phyloP scores from a whole-genome alignment of 2,113 vertebrate species.

The Campylomormyrus tamandua region DNA sequence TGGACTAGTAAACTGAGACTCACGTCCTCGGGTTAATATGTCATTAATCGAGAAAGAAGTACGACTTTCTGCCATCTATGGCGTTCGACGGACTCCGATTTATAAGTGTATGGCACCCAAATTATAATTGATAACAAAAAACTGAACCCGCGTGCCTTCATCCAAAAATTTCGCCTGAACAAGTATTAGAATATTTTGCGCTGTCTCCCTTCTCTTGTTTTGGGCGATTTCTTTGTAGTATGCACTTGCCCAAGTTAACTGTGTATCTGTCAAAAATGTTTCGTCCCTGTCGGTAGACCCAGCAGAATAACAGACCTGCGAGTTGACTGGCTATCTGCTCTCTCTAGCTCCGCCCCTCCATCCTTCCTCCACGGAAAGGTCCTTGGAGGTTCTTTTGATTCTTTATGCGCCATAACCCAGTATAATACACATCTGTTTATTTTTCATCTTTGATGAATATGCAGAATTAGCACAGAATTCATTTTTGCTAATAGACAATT shows the following conservation, averaged over 20 bases:
- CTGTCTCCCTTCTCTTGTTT: neutral
- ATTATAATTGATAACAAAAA: neutral
- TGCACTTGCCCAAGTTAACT: constrained; percentile 40
- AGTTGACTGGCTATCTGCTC: constrained; percentile 40
- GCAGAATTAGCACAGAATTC: neutral
- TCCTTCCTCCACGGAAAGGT: constrained; percentile 25
- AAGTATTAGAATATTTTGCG: neutral
- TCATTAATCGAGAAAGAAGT: constrained; percentile 63
- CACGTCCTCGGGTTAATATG: constrained; percentile 54
- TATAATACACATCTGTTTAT: neutral
- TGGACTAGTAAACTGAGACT: constrained; percentile 10
- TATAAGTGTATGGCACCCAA: constrained; percentile 20
- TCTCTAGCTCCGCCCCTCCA: constrained; percentile 45
- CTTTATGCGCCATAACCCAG: neutral
- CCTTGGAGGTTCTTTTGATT: neutral
- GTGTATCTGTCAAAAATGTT: constrained; percentile 38
- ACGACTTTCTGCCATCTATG: constrained; percentile 52
- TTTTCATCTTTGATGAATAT: neutral
- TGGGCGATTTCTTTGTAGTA: constrained; percentile 41
- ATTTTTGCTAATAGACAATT: neutral
- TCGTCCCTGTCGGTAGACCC: constrained; percentile 31
- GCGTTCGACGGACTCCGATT: neutral
- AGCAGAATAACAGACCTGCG: constrained; percentile 23
- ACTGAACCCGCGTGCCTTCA: constrained; percentile 27
- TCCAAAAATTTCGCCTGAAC: constrained; percentile 24